Evolutionary conservation across 1,140 invertebrate species (phyloP), one percentile per base, ranked within the genome.

Genomic region (Paralvinella palmiformis): DNA sequence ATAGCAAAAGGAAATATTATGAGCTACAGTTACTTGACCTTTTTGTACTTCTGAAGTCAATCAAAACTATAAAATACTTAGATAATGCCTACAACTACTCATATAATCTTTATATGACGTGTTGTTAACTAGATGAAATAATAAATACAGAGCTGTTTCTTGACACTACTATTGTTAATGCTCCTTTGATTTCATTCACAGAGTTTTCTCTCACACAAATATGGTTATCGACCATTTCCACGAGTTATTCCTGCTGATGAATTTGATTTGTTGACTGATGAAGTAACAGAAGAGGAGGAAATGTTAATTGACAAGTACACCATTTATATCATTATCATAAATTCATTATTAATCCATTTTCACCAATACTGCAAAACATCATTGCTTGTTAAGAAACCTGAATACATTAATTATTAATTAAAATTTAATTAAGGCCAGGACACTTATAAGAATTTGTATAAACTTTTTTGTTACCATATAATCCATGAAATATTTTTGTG

Each of bases 141-240:
- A 27, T 27, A 53, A 10, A 53, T 17, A 27, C 17, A n/a, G 15
- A 53, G 17, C 53, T n/a, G n/a, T 4, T 56, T 3, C 29, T 57
- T 10, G 55, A 57, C 33, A n/a, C 22, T 6, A 3, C 6, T 36
- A 24, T 36, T 5, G 29, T 33, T 33, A 31, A 57, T 20, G 4
- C n/a, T 57, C 27, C 7, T 29, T 59, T 24, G n/a, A 55, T 36
- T n/a, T 36, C 32, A 59, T 17, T 64, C 62, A 10, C 65, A 71
- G 69, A 69, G 67, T n/a, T 63, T 72, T 27, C 53, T 76, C 20
- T 74, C 73, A 27, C 75, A 77, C 62, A 75, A 75, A 59, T 77
- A 77, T 59, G 75, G 75, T 10, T 75, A 75, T 52, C 53, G 72
- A 41, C 62, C 70, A 5, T 69, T 75, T n/a, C 73, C 71, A 24